Conservation (phyloP, 2,797 vertebrate genomes). For the Peromyscus melanophrys region DNA sequence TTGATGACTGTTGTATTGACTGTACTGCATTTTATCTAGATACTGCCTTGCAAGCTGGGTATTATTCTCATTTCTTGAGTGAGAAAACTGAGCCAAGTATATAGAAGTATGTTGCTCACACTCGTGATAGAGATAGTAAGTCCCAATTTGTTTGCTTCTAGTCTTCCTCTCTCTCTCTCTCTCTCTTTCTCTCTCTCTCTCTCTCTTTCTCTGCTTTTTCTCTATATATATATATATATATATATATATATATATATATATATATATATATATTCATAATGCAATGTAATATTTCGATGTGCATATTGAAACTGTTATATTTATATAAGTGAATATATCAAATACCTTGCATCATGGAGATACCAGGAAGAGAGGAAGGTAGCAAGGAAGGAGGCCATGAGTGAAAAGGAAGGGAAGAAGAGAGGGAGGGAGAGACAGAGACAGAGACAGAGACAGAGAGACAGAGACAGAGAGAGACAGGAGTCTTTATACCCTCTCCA, state of each 20-base stretch:
- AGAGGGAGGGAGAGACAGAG: too few relatives aligned
- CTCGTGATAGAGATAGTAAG: neutral
- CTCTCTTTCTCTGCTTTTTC: neutral
- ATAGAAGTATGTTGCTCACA: neutral
- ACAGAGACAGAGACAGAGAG: too few relatives aligned
- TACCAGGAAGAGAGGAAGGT: neutral
- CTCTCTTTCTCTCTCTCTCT: neutral
- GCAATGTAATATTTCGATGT: neutral
- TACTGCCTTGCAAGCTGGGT: neutral
- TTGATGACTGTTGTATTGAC: neutral
- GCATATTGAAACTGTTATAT: neutral
- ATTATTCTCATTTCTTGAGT: neutral
- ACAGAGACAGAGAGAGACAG: neutral
- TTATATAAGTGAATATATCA: neutral
- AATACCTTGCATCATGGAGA: neutral
- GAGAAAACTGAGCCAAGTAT: neutral
- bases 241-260: too few relatives aligned
- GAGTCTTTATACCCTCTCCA: too few relatives aligned
- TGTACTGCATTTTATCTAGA: neutral
- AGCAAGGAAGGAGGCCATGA: neutral
- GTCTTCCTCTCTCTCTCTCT: neutral
- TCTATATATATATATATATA: neutral
- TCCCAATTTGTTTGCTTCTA: neutral
- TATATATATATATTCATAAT: neutral
- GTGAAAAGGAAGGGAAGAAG: rapidly evolving